Conservation (phyloP, 2,888 invertebrate genomes). For the Hanleya hanleyi region DNA sequence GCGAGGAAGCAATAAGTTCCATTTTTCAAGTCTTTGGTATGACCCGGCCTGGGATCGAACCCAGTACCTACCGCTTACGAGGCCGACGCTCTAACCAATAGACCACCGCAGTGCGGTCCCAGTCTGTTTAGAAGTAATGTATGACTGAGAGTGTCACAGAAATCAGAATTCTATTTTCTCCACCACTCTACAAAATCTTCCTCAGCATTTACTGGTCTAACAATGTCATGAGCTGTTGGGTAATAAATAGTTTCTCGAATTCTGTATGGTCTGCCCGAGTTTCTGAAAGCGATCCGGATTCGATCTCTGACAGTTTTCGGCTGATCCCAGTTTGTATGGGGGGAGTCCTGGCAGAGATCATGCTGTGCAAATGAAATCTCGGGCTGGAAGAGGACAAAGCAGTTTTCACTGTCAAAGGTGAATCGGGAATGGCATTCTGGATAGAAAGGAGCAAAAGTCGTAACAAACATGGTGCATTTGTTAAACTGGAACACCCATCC, state of each 20-base stretch:
- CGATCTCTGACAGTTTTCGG: constrained; percentile 61
- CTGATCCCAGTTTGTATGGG: constrained; percentile 58
- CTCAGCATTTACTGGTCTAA: constrained; percentile 46
- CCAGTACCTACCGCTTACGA: too few species aligned
- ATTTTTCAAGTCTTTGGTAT: too few species aligned
- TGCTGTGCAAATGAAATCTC: constrained; percentile 67
- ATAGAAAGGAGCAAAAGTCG: constrained; percentile 67
- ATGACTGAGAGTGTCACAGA: too few species aligned
- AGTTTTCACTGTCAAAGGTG: constrained; percentile 48
- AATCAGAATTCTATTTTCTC: too few species aligned
- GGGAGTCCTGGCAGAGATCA: constrained; percentile 59
- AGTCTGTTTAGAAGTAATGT: too few species aligned
- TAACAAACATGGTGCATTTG: constrained; percentile 62
- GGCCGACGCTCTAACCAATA: too few species aligned
- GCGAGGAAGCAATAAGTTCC: too few species aligned
- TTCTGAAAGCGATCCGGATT: constrained; percentile 58
- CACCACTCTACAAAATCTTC: constrained; percentile 45
- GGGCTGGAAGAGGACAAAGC: constrained; percentile 65
- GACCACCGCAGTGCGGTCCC: too few species aligned
- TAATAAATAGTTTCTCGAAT: constrained; percentile 47
- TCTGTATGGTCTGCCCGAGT: constrained; percentile 56
- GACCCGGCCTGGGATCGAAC: too few species aligned
- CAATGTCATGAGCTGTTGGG: constrained; percentile 62
- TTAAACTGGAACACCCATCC: constrained; percentile 68
- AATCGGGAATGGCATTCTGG: constrained; percentile 56